Evolutionary conservation across 2,888 invertebrate species (phyloP), one percentile per base, ranked within the genome.

Genomic region (Pilophorus perplexus): DNA sequence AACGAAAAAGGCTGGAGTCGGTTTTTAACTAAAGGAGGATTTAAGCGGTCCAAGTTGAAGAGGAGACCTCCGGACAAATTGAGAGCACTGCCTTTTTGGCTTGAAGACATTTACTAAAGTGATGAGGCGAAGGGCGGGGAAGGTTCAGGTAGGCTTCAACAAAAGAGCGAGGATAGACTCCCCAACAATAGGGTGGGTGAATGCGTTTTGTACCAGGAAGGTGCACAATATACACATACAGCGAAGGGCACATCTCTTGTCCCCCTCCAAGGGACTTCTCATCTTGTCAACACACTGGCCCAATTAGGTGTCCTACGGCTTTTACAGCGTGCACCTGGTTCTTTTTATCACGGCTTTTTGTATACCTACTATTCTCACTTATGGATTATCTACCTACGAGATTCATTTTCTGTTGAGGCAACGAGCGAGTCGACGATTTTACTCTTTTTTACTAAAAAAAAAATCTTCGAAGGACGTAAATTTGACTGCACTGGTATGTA

Each of bases 271-370:
- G 16, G 44, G 27, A 37, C 18, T 60, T 46, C 62, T 55, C 55
- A 55, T 55, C 62, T 62, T 62, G 62, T 62, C 62, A 62, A 62
- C 62, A 62, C 62, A 62, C 62, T 46, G 46, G 46, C 62, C 62
- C 62, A 62, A 62, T 62, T 62, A 62, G 62, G 62, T 46, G 62
- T 62, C 62, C 62, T 46, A 4, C 46, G 62, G 20, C 18, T 46
- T 59, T 46, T 46, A 46, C 62, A 27, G 18, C 46, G 16, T 22
- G 46, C 62, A 62, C 62, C 62, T 62, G 62, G 62, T 33, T 12
- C 33, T 12, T 33, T 33, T 33, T 33, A 33, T 33, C 33, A 33
- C 33, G 33, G 33, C 33, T 33, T 33, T 33, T 33, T 12, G 33
- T 12, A n/a, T n/a, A n/a, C n/a, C n/a, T n/a, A n/a, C n/a, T n/a